Percentiles rank a stretch among this genome's conserved stretches.
phyloP scores from a whole-genome alignment of 2,888 invertebrate genomes.

The Pycnomerus fuliginosus region DNA sequence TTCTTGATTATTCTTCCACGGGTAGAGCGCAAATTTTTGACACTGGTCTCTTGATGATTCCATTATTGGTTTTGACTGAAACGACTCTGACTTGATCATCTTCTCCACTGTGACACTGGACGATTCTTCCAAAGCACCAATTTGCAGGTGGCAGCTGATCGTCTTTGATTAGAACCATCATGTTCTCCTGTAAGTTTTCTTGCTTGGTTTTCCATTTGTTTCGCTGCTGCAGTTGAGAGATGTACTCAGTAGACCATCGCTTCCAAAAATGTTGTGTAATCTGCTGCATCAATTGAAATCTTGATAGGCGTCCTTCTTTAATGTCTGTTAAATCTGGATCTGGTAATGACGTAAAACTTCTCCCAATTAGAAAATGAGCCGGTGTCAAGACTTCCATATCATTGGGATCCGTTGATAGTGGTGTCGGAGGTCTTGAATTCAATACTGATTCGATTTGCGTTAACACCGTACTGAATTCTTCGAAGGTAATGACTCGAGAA shows the following conservation, averaged over 20 bases:
- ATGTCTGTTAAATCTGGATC: neutral
- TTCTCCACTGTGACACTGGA: no score
- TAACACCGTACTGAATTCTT: neutral
- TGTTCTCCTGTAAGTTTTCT: no score
- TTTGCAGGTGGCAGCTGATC: no score
- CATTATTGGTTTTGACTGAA: no score
- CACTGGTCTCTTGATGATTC: no score
- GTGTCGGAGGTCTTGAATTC: neutral
- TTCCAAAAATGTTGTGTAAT: neutral
- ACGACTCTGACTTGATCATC: no score
- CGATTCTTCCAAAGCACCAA: no score
- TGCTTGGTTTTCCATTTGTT: no score
- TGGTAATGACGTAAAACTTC: neutral
- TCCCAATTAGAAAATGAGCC: neutral
- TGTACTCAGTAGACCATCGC: neutral
- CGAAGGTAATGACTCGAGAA: neutral
- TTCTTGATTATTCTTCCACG: no score
- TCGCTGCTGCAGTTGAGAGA: neutral
- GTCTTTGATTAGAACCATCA: no score
- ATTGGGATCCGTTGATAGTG: neutral
- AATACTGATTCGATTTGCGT: neutral
- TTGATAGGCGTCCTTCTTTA: no score
- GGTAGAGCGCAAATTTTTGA: no score
- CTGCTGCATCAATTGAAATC: neutral
- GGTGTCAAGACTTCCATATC: neutral